Conservation (phyloP, 2,888 invertebrate genomes). For the Oscheius sp. region DNA sequence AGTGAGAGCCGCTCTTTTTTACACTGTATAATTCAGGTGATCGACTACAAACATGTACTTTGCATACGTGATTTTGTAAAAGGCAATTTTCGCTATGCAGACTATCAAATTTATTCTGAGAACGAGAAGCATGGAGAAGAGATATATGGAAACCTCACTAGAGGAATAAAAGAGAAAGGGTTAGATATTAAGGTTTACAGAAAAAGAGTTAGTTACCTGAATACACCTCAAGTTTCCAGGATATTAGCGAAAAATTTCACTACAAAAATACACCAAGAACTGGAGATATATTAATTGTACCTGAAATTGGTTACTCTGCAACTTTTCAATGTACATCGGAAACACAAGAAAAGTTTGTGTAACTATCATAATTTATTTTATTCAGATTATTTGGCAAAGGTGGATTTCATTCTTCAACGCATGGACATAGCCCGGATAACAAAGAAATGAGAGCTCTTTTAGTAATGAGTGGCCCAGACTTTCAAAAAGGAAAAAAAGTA, state of each 20-base stretch:
- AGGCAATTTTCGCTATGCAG: slow-evolving; percentile 47
- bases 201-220: slow-evolving; percentile 26
- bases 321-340: slow-evolving; percentile 42
- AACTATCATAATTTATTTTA: not conserved
- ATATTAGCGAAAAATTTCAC: slow-evolving; percentile 77
- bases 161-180: slow-evolving; percentile 37
- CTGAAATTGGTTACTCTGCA: slow-evolving; percentile 38
- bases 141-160: slow-evolving; percentile 42
- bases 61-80: slow-evolving; percentile 46
- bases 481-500: slow-evolving; percentile 71
- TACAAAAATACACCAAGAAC: slow-evolving; percentile 76
- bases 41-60: slow-evolving; percentile 42
- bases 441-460: slow-evolving; percentile 54
- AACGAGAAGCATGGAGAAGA: slow-evolving; percentile 34
- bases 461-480: slow-evolving; percentile 73
- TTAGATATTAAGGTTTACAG: slow-evolving; percentile 46
- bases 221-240: slow-evolving; percentile 61
- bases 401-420: slow-evolving; percentile 37
- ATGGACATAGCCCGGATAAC: slow-evolving; percentile 42
- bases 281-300: slow-evolving; percentile 73
- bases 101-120: slow-evolving; percentile 59
- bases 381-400: slow-evolving; percentile 6
- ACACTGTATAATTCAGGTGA: not conserved
- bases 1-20: slow-evolving; percentile 21
- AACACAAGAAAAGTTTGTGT: slow-evolving; percentile 33